phyloP scores from a whole-genome alignment of 2,888 invertebrate species.

The Dasysyrphus albostriatus region DNA sequence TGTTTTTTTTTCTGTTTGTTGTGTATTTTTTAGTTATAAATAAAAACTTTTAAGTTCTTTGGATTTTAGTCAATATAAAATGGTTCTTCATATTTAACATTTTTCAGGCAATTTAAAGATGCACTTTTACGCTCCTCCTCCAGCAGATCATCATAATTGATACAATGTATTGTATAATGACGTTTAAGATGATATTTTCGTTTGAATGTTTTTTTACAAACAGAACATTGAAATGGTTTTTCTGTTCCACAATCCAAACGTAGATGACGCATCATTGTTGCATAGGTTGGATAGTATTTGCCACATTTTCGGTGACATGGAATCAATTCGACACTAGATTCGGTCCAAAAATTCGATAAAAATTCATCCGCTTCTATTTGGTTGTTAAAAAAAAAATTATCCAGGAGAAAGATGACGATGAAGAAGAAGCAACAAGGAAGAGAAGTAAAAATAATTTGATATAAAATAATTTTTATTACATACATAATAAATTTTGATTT shows the following conservation, averaged over 20 bases:
- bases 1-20: not conserved
- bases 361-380: constrained; percentile 48
- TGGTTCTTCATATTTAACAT: constrained; percentile 36
- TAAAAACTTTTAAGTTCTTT: constrained; percentile 25
- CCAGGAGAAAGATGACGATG: not conserved
- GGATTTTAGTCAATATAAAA: constrained; percentile 24
- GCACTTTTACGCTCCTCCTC: constrained; percentile 66
- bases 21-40: not conserved
- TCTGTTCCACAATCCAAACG: constrained; percentile 80
- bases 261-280: constrained; percentile 80
- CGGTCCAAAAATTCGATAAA: constrained; percentile 57
- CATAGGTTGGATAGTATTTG: constrained; percentile 81
- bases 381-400: not conserved
- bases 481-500: not conserved
- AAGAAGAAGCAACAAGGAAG: constrained; percentile 46
- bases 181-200: constrained; percentile 82
- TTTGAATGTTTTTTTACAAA: constrained; percentile 80
- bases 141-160: constrained; percentile 78
- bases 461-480: not conserved
- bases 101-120: constrained; percentile 42
- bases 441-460: constrained; percentile 53
- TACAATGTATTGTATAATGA: constrained; percentile 80
- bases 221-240: constrained; percentile 80
- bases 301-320: constrained; percentile 83
- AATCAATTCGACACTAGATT: constrained; percentile 70